Evolutionary conservation across 2,888 invertebrate genomes (phyloP).

Genomic region (Tricholauxania praeusta): DNA sequence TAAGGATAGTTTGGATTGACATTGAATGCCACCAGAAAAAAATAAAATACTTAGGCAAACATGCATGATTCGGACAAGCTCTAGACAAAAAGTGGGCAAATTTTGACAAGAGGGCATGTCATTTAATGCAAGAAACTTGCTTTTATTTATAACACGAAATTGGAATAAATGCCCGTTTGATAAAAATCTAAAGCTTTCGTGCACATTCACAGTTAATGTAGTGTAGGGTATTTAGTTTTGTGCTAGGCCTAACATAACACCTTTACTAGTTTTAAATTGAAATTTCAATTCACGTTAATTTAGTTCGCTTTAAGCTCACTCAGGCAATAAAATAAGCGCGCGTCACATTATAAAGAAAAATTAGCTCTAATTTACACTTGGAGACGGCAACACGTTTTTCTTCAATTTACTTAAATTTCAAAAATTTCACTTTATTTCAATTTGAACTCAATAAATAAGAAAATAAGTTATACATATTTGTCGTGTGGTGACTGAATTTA

Average conservation of each 20-base stretch:
- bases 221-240: no score
- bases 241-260: no score
- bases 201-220: neutral
- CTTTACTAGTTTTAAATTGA: conserved; percentile 38
- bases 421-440: conserved; percentile 20
- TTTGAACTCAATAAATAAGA: neutral
- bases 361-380: conserved; percentile 42
- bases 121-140: no score
- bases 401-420: conserved; percentile 14
- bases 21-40: no score
- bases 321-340: conserved; percentile 28
- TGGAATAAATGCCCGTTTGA: neutral
- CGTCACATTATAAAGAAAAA: conserved; percentile 29
- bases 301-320: conserved; percentile 28
- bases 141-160: no score
- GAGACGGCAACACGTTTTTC: conserved; percentile 35
- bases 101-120: no score
- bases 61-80: no score
- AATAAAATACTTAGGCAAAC: no score
- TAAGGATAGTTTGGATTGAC: no score
- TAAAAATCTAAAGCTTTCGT: neutral
- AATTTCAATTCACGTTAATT: conserved; percentile 37
- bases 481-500: neutral
- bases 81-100: no score
- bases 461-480: neutral